These are phyloP conservation scores for Epistrophella euchroma DNA, from an alignment of 2,888 invertebrate genomes.

Conservation along the genomic window DNA sequence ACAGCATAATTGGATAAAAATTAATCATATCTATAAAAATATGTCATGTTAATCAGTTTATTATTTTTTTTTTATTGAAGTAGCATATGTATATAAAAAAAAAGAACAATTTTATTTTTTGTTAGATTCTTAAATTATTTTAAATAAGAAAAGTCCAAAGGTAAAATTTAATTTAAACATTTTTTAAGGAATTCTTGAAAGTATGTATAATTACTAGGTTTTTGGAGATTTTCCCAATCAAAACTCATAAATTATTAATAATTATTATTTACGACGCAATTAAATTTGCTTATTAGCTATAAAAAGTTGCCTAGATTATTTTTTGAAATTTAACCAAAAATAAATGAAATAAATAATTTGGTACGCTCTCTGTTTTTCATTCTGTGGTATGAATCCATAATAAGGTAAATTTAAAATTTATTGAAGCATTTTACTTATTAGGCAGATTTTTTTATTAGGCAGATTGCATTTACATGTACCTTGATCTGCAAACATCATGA, in stretches of 20 bases:
- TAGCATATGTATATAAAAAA: neutral
- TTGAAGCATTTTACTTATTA: no score
- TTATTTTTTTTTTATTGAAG: neutral
- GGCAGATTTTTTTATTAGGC: no score
- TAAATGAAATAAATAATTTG: no score
- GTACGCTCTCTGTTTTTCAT: no score
- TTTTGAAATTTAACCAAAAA: neutral
- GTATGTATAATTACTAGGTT: neutral
- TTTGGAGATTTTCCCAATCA: neutral
- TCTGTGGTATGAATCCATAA: no score
- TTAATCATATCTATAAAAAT: slow-evolving; percentile 18
- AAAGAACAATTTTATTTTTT: neutral
- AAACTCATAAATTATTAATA: neutral
- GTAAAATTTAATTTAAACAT: neutral
- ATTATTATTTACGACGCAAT: neutral
- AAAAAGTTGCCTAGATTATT: neutral
- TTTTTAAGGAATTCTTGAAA: neutral
- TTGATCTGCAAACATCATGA: no score
- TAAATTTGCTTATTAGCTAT: neutral
- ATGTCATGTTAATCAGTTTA: slow-evolving; percentile 23
- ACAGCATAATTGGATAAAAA: slow-evolving; percentile 54
- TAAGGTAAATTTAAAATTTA: no score
- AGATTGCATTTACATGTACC: no score
- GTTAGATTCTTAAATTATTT: neutral
- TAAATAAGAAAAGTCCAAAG: neutral